Conservation (phyloP, 2,888 invertebrate species). For the Gari tellinella region DNA sequence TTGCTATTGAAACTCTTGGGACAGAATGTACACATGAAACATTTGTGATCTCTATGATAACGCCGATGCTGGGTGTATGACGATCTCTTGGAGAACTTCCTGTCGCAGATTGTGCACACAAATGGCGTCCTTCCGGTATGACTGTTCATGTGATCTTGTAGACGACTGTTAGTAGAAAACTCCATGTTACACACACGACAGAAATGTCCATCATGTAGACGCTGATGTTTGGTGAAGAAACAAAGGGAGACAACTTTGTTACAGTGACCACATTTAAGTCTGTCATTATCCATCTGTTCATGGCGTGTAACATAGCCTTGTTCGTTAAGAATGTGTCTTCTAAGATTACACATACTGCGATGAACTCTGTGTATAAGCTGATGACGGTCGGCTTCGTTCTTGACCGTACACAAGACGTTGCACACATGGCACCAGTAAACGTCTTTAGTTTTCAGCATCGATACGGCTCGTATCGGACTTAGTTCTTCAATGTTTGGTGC, state of each 20-base stretch:
- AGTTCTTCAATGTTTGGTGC: too few species aligned
- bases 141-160: conserved; percentile 51
- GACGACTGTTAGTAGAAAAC: conserved; percentile 53
- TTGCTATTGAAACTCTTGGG: conserved; percentile 49
- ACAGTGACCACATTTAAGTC: conserved; percentile 45
- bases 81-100: conserved; percentile 44
- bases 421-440: conserved; percentile 1
- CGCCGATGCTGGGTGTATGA: conserved; percentile 49
- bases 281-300: conserved; percentile 24
- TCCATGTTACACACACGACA: conserved; percentile 48
- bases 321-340: conserved; percentile 22
- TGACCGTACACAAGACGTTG: not conserved
- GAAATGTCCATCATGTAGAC: conserved; percentile 49
- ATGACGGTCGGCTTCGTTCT: too few species aligned
- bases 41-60: conserved; percentile 48
- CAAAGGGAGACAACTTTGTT: conserved; percentile 41
- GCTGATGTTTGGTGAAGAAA: conserved; percentile 51
- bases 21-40: conserved; percentile 39
- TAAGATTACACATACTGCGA: conserved; percentile 20
- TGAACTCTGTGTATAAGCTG: too few species aligned
- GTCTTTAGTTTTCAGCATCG: not conserved
- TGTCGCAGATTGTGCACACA: conserved; percentile 37
- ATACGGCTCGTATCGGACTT: too few species aligned
- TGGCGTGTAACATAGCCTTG: conserved; percentile 41
- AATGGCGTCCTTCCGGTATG: conserved; percentile 37